Percentiles rank a stretch among this genome's conserved stretches.
Evolutionary conservation across 1,140 invertebrate species (phyloP).

Genomic region (Brachionus paranguensis): DNA sequence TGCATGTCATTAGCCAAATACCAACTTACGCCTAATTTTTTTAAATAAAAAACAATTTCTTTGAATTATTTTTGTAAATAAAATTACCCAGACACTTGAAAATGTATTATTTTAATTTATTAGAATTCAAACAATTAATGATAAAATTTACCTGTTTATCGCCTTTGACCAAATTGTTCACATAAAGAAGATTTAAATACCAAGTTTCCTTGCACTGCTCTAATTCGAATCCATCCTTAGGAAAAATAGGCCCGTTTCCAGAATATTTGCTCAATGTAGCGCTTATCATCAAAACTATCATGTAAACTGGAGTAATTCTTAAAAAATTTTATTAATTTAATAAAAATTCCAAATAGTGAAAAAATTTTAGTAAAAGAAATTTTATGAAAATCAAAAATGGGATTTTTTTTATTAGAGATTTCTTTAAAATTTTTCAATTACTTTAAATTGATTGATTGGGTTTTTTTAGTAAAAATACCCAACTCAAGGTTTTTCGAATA

Average conservation of each 20-base stretch:
- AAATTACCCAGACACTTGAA: slow-evolving; percentile 18
- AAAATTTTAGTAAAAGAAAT: too few relatives aligned
- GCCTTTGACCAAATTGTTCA: not conserved
- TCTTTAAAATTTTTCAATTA: too few relatives aligned
- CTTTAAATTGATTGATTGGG: too few relatives aligned
- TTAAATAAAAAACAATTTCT: not conserved
- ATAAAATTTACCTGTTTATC: not conserved
- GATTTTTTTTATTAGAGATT: too few relatives aligned
- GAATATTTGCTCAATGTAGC: not conserved
- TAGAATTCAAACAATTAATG: not conserved
- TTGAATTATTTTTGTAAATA: not conserved
- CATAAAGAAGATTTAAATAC: slow-evolving; percentile 9
- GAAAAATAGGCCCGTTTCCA: not conserved
- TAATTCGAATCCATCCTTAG: not conserved
- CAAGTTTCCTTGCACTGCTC: not conserved
- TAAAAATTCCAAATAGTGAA: not conserved
- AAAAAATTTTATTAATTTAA: not conserved
- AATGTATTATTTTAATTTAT: not conserved
- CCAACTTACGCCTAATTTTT: slow-evolving; percentile 68
- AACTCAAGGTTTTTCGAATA: too few relatives aligned
- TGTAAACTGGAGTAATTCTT: slow-evolving; percentile 20
- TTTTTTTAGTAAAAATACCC: too few relatives aligned
- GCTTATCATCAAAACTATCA: slow-evolving; percentile 16
- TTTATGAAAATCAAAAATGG: too few relatives aligned
- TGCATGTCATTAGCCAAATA: slow-evolving; percentile 76